Evolutionary conservation across 2,888 invertebrate species (phyloP).

Genomic region (Melanargia galathea): DNA sequence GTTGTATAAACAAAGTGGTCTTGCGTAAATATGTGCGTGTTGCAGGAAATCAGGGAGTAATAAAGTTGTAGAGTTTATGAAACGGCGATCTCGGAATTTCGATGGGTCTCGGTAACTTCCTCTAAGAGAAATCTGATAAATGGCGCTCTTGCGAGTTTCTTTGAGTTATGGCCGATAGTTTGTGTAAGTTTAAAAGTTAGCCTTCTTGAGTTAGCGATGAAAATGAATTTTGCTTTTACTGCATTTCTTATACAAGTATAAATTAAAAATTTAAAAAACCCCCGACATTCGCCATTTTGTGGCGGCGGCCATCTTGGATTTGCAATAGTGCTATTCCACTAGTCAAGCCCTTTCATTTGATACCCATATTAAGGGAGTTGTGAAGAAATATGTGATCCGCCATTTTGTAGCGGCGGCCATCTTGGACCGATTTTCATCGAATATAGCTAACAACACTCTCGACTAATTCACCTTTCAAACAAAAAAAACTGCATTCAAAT

Average conservation of each 20-base stretch:
- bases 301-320: too few relatives aligned
- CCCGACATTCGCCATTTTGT: too few relatives aligned
- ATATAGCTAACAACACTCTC: too few relatives aligned
- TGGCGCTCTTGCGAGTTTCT: conserved; percentile 26
- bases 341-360: too few relatives aligned
- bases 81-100: conserved; percentile 36
- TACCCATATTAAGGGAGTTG: too few relatives aligned
- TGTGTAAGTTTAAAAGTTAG: conserved; percentile 14
- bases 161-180: conserved; percentile 22
- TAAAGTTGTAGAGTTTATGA: conserved; percentile 45
- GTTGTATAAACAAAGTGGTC: conserved; percentile 41
- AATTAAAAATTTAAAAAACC: conserved; percentile 44
- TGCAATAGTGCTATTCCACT: too few relatives aligned
- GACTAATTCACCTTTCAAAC: too few relatives aligned
- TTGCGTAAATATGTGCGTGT: conserved; percentile 43
- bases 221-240: conserved; percentile 5
- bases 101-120: conserved; percentile 35
- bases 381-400: too few relatives aligned
- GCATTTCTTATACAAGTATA: neutral
- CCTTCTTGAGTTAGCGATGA: neutral
- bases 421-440: too few relatives aligned
- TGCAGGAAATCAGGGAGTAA: conserved; percentile 42
- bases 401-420: too few relatives aligned
- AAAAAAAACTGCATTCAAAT: too few relatives aligned
- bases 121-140: conserved; percentile 29